A percentile compares a stretch with the other conserved stretches of the same genome.
These are phyloP conservation scores for Plebejus argus DNA, from an alignment of 2,888 invertebrate species.

Conservation along the genomic window DNA sequence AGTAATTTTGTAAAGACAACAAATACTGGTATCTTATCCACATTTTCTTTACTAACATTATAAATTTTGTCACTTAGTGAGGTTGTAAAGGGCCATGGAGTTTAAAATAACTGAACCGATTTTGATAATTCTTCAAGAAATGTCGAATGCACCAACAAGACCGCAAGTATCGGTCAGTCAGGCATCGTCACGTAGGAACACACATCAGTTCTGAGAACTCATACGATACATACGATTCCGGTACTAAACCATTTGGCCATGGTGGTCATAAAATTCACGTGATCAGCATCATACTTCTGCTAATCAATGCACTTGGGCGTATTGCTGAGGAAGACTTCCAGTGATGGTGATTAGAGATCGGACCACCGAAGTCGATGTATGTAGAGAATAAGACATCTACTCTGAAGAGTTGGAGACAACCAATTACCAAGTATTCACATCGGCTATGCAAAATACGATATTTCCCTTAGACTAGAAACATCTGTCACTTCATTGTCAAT, in stretches of 20 bases:
- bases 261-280: not conserved
- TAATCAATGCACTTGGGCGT: not conserved
- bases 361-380: not conserved
- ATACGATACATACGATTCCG: constrained; percentile 3
- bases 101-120: not conserved
- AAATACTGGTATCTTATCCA: no score
- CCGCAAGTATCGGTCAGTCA: not conserved
- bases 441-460: no score
- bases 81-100: not conserved
- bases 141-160: not conserved
- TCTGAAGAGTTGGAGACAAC: no score
- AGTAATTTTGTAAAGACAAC: no score
- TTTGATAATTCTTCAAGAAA: not conserved
- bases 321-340: not conserved
- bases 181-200: not conserved
- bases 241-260: not conserved
- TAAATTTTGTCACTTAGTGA: no score
- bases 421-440: no score
- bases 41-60: no score
- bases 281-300: not conserved
- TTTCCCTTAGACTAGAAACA: no score
- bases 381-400: no score
- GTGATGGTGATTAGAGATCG: not conserved
- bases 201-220: not conserved
- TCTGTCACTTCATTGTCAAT: no score